Base-by-base conservation (phyloP, 2,113 vertebrate species). In the Cyanoliseus patagonus region DNA sequence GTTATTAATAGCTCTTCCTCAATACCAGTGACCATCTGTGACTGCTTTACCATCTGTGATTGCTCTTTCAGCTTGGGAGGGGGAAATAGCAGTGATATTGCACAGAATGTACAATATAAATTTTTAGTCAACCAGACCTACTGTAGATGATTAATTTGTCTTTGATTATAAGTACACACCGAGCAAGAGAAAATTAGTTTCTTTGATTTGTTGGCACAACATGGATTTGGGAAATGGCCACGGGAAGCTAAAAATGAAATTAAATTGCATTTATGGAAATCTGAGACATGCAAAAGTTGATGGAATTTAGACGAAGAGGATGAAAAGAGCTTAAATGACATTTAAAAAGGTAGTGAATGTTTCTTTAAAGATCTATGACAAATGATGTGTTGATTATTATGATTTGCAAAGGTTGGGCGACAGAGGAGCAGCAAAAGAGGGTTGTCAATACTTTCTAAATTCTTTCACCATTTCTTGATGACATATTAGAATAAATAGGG, bases 181-280 rank as follows among this genome's bases (percentile, higher is more conserved):
- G 42, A 96, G 80, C 25, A 78, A 73, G 59, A 88, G 37, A 96
- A 93, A 93, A 94, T 95, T 82, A 77, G 35, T 68, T 96, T 76
- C 75, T 93, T 90, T 95, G 83, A 93, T 95, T 90, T 96, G 93
- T 90, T 96, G 90, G 69, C 73, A 78, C 77, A 96, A 94, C 77
- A 80, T 51, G 39, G 23, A 23, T 46, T 93, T 95, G 46, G 84
- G 74, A 94, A 94, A 83, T 46, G 41, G 41, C 69, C 63, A 74
- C 0, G 0, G 53, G 52, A 94, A 95, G 61, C 80, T 86, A 69
- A 87, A 88, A 92, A 76, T 33, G 84, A 84, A 44, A 92, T 86
- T 75, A 89, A 88, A 83, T 94, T 87, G 23, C 76, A 64, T 94
- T 88, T 92, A 61, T 25, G 92, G 53, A 90, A 96, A 88, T 82